Percentiles rank a stretch among this genome's conserved stretches.
Evolutionary conservation across 2,113 vertebrate genomes (phyloP).

Genomic region (Barnardius zonarius): DNA sequence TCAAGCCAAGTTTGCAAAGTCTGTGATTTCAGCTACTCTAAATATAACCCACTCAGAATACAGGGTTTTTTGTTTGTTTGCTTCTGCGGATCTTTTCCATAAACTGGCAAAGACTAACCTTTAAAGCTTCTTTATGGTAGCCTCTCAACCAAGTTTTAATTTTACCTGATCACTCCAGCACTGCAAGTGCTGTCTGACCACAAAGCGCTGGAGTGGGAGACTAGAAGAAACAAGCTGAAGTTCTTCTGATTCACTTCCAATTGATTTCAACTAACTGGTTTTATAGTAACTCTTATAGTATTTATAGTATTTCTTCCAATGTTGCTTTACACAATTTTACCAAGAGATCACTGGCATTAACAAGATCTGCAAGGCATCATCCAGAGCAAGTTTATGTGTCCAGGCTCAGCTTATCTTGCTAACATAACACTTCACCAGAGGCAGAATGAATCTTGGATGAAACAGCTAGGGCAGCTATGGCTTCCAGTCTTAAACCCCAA

Average conservation of each 20-base stretch:
- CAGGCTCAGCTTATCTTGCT: not conserved
- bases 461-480: not conserved
- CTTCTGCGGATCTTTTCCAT: not conserved
- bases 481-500: not conserved
- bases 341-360: not conserved
- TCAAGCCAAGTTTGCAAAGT: fast-evolving
- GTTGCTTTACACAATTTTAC: not conserved
- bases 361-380: not conserved
- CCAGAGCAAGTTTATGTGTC: not conserved
- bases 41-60: not conserved
- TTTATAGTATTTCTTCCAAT: not conserved
- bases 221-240: not conserved
- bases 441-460: not conserved
- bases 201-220: not conserved
- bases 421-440: not conserved
- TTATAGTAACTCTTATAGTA: not conserved
- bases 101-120: not conserved
- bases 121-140: not conserved
- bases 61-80: fast-evolving
- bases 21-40: not conserved
- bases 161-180: not conserved
- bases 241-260: not conserved
- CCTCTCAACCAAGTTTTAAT: not conserved
- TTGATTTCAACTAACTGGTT: not conserved
- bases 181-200: not conserved